phyloP scores from a whole-genome alignment of 2,113 vertebrate species.

The Malaclemys terrapin region DNA sequence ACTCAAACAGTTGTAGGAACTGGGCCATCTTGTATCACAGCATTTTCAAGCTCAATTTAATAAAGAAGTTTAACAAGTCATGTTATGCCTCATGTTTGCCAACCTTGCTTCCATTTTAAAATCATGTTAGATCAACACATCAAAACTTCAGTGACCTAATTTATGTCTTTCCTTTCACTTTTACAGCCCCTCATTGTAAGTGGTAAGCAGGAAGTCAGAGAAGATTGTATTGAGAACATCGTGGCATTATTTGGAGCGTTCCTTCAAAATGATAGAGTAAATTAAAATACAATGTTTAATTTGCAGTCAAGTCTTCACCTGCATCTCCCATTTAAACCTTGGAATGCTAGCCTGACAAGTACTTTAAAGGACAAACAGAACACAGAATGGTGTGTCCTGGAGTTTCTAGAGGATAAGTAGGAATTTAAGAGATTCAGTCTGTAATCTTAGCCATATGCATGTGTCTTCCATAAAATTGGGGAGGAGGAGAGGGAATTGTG shows the following conservation, averaged over 20 bases:
- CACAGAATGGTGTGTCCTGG: not conserved
- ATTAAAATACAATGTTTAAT: not conserved
- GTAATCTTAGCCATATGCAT: not conserved
- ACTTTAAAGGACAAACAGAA: not conserved
- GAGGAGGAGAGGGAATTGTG: not conserved
- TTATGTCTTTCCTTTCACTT: slow-evolving; percentile 24
- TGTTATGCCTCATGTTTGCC: not conserved
- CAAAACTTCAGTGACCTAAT: slow-evolving; percentile 20
- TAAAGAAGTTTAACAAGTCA: not conserved
- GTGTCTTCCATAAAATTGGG: not conserved
- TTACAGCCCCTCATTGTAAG: not conserved
- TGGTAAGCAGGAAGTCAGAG: not conserved
- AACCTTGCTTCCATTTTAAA: not conserved
- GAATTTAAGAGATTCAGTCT: not conserved
- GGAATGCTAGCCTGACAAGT: not conserved
- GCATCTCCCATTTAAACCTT: not conserved
- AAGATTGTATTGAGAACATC: not conserved
- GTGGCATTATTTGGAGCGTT: not conserved
- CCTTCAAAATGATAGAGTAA: slow-evolving; percentile 2
- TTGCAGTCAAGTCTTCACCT: not conserved
- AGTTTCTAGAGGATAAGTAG: not conserved
- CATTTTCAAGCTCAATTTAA: not conserved
- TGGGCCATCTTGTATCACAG: not conserved
- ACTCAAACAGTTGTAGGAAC: not conserved
- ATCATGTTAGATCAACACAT: not conserved